Evolutionary conservation across 2,888 invertebrate species (phyloP).

Genomic region (Orthonychiurus folsomi): DNA sequence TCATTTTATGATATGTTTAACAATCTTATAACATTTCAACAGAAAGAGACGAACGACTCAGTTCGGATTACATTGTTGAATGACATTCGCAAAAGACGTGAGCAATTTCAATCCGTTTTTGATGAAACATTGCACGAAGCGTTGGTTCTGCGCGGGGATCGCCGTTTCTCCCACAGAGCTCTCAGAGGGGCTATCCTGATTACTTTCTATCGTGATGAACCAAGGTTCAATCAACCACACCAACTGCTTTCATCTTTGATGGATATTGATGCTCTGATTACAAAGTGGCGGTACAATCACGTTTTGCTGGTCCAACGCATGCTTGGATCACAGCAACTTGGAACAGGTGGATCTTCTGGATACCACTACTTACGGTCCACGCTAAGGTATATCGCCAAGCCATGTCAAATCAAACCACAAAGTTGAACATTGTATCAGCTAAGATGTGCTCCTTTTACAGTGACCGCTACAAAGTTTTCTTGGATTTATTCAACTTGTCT

Average conservation of each 20-base stretch:
- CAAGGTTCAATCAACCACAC: constrained; percentile 94
- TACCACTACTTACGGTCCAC: constrained; percentile 96
- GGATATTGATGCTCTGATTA: constrained; percentile 96
- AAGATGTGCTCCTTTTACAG: no score
- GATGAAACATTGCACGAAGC: constrained; percentile 74
- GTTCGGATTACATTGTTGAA: constrained; percentile 58
- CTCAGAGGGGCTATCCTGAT: constrained; percentile 97
- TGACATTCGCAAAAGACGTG: constrained; percentile 67
- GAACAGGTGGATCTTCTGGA: constrained; percentile 96
- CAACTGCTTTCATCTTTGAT: constrained; percentile 86
- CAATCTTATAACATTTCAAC: constrained; percentile 16
- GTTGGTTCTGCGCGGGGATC: constrained; percentile 72
- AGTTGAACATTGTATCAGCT: no score
- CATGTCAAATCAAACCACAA: no score
- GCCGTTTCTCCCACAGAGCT: constrained; percentile 80
- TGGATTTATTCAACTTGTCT: constrained; percentile 93
- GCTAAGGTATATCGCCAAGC: constrained; percentile 79
- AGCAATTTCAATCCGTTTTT: constrained; percentile 83
- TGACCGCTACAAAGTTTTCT: constrained; percentile 96
- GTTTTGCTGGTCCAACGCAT: constrained; percentile 97
- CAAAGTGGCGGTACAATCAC: constrained; percentile 99
- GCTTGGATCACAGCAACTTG: constrained; percentile 92
- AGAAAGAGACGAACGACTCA: constrained; percentile 56
- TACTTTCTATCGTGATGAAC: constrained; percentile 91
- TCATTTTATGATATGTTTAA: constrained; percentile 8